Conservation (phyloP, 2,888 invertebrate species). For the Hoplodrina ambigua region DNA sequence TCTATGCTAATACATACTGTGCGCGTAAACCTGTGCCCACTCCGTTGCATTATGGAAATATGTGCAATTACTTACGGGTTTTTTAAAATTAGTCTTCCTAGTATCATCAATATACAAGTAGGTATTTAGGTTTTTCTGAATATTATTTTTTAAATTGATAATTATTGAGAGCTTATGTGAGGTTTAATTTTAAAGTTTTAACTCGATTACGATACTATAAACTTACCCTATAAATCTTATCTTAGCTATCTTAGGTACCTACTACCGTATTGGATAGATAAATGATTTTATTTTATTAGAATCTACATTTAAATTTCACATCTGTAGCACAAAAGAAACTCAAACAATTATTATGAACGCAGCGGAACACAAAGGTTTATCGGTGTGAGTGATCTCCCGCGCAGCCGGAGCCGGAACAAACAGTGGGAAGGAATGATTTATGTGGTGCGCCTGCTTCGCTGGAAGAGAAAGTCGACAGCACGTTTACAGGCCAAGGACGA, state of each 20-base stretch:
- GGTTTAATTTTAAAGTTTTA: too few relatives aligned
- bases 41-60: conserved; percentile 60
- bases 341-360: conserved; percentile 43
- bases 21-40: conserved; percentile 36
- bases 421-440: conserved; percentile 70
- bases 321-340: conserved; percentile 45
- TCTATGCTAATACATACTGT: conserved; percentile 63
- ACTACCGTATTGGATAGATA: background rate
- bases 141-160: background rate
- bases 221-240: background rate
- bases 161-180: background rate
- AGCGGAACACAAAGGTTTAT: conserved; percentile 63
- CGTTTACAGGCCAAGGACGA: conserved; percentile 86
- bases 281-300: background rate
- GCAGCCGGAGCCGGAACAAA: conserved; percentile 55
- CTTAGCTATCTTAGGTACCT: too few relatives aligned
- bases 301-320: conserved; percentile 11
- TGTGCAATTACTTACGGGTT: conserved; percentile 39
- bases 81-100: conserved; percentile 13
- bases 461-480: conserved; percentile 82
- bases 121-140: conserved; percentile 7
- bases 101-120: background rate
- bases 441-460: conserved; percentile 63
- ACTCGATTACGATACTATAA: background rate
- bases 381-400: conserved; percentile 69